phyloP scores from a whole-genome alignment of 2,888 invertebrate genomes.

The Oligia fasciuncula region DNA sequence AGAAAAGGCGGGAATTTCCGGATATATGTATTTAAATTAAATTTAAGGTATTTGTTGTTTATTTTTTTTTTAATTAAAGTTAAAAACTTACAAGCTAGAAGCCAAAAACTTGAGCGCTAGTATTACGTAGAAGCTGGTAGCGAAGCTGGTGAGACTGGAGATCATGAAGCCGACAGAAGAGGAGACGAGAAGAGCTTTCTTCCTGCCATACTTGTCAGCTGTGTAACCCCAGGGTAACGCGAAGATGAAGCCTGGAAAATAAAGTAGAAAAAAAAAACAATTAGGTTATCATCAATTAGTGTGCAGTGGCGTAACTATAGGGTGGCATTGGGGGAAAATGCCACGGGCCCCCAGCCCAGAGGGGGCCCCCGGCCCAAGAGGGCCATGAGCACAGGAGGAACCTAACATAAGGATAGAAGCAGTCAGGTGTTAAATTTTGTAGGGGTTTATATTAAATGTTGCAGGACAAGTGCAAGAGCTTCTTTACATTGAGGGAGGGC shows the following conservation, averaged over 20 bases:
- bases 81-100: conserved; percentile 56
- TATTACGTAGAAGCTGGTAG: conserved; percentile 57
- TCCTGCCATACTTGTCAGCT: conserved; percentile 92
- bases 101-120: conserved; percentile 59
- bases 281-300: neutral
- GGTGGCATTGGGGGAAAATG: too few species aligned
- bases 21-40: too few species aligned
- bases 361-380: too few species aligned
- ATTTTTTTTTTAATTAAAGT: neutral
- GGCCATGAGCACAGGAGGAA: too few species aligned
- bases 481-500: too few species aligned
- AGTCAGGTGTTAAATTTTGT: too few species aligned
- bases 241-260: conserved; percentile 62
- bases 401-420: too few species aligned
- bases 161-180: conserved; percentile 51
- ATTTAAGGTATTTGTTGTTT: too few species aligned
- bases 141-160: conserved; percentile 57
- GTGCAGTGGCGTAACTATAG: too few species aligned
- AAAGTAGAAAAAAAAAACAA: neutral
- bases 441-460: too few species aligned
- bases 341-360: too few species aligned
- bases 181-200: conserved; percentile 66
- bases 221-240: conserved; percentile 90
- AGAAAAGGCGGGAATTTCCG: neutral
- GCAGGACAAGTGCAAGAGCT: too few species aligned